Percentiles rank a stretch among this genome's conserved stretches.
These are phyloP conservation scores for Upupa epops DNA, from an alignment of 2,113 vertebrate species.

Conservation along the genomic window DNA sequence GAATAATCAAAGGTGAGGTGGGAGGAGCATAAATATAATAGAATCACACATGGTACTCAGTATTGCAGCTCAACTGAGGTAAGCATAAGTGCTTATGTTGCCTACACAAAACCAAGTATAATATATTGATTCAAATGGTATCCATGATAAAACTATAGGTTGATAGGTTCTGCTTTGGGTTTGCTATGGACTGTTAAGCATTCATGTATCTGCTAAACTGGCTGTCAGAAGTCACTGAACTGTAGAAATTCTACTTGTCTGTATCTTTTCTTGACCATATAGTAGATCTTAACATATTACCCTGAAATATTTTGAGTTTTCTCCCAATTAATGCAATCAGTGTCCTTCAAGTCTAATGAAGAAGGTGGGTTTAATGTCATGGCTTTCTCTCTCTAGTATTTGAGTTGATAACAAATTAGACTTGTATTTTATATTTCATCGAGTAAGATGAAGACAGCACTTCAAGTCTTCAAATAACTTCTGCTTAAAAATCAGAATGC, in stretches of 20 bases:
- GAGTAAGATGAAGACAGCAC: neutral
- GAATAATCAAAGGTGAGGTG: neutral
- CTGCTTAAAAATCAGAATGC: constrained; percentile 19
- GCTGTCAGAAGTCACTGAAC: rapidly evolving
- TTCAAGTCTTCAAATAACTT: neutral
- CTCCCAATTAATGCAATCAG: neutral
- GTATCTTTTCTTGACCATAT: neutral
- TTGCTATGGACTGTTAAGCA: neutral
- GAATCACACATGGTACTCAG: neutral
- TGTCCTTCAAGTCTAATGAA: neutral
- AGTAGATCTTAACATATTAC: neutral
- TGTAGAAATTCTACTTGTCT: neutral
- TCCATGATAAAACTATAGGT: neutral
- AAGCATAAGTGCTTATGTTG: neutral
- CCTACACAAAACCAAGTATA: neutral
- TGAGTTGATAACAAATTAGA: neutral
- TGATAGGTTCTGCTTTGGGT: neutral
- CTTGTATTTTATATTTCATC: neutral
- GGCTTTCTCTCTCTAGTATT: neutral
- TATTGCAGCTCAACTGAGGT: neutral
- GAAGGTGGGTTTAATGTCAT: neutral
- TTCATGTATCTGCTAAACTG: neutral
- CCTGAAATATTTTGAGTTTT: neutral
- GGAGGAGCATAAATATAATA: neutral
- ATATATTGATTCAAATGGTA: neutral